Conservation (phyloP, 2,797 vertebrate species). For the Cynodonichthys magdalenae region DNA sequence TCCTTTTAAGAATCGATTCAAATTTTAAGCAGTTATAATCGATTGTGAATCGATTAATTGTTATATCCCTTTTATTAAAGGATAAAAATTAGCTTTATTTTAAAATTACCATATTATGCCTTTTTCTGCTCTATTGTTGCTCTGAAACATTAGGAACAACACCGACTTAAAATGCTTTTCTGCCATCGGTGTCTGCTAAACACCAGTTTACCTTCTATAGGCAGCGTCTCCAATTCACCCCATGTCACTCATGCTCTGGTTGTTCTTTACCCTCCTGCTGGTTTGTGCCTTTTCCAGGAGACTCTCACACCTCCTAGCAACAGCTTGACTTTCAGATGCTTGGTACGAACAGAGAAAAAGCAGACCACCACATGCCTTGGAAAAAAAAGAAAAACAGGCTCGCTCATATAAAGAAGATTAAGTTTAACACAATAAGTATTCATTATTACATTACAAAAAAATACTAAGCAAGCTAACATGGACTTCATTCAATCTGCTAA, state of each 20-base stretch:
- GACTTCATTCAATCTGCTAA: conserved; percentile 3
- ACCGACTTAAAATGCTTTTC: conserved; percentile 4
- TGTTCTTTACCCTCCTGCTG: conserved; percentile 43
- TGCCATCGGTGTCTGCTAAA: conserved; percentile 4
- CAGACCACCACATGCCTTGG: conserved; percentile 2
- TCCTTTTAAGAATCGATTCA: no score
- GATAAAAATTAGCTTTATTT: not conserved
- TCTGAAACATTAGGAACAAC: conserved; percentile 1
- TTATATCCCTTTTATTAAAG: not conserved
- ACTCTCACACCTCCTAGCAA: conserved; percentile 54
- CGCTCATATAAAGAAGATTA: not conserved
- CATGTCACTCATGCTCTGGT: conserved; percentile 25
- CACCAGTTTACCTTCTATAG: conserved; percentile 3
- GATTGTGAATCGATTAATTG: no score
- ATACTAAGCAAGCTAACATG: not conserved
- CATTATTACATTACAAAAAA: not conserved
- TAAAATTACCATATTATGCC: not conserved
- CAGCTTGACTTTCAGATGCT: conserved; percentile 48
- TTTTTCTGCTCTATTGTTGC: not conserved
- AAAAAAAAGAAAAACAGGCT: conserved; percentile 13
- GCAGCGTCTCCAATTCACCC: conserved; percentile 32
- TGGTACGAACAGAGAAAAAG: conserved; percentile 25
- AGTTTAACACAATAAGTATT: not conserved
- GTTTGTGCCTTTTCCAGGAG: conserved; percentile 46
- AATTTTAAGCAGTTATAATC: no score